Evolutionary conservation across 2,113 vertebrate species (phyloP).

Genomic region (Peromyscus leucopus): DNA sequence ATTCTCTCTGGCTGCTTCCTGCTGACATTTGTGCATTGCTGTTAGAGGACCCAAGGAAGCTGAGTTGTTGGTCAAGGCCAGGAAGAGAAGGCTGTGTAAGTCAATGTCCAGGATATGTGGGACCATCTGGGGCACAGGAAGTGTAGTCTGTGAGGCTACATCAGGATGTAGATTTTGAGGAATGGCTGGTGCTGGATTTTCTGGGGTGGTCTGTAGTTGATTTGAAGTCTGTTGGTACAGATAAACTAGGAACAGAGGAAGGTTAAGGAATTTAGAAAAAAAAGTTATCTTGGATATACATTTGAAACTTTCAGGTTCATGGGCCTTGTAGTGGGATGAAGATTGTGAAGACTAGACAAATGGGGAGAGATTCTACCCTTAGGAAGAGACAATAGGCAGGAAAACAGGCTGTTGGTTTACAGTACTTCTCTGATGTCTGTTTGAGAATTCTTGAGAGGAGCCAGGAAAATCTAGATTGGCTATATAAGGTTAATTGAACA

Average conservation of each 20-base stretch:
- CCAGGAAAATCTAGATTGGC: no score
- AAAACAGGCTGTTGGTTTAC: no score
- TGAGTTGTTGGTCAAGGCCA: neutral
- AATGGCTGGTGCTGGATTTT: neutral
- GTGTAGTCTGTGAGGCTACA: neutral
- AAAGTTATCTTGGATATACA: neutral
- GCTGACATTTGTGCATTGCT: neutral
- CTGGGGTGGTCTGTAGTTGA: no score
- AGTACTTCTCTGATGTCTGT: no score
- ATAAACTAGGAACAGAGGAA: neutral
- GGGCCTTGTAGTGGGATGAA: no score
- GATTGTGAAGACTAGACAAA: no score
- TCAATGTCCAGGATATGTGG: neutral
- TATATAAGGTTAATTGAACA: no score
- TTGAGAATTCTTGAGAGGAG: no score
- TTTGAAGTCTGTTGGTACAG: neutral
- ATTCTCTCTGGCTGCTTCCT: neutral
- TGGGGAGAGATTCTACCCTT: no score
- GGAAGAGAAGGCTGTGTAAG: no score
- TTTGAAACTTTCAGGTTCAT: neutral
- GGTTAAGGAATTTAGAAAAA: neutral
- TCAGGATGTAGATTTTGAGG: neutral
- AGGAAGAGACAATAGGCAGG: no score
- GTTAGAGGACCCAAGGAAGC: neutral
- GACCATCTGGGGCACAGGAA: neutral